phyloP scores from a whole-genome alignment of 2,113 vertebrate species.

The Electrona antarctica region DNA sequence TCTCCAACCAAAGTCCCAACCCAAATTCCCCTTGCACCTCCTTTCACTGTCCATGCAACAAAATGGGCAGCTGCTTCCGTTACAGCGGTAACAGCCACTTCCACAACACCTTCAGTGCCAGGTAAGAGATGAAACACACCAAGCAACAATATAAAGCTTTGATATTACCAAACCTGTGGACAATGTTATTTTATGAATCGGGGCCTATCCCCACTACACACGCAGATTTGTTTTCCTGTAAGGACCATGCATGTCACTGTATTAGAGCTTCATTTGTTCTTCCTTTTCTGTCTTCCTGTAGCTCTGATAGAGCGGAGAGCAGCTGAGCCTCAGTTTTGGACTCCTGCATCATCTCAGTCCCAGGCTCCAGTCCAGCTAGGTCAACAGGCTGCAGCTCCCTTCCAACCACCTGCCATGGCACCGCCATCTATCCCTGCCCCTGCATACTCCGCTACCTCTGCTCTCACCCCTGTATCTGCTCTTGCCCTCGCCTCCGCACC shows the following conservation, averaged over 20 bases:
- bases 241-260: too few relatives aligned
- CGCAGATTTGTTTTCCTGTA: not conserved
- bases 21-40: conserved; percentile 49
- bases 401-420: conserved; percentile 46
- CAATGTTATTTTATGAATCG: too few relatives aligned
- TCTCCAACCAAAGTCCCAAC: conserved; percentile 44
- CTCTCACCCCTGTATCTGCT: not conserved
- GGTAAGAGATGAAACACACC: conserved; percentile 71
- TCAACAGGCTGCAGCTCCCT: conserved; percentile 59
- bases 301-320: conserved; percentile 62
- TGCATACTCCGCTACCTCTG: not conserved
- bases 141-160: not conserved
- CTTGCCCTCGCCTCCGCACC: conserved; percentile 17
- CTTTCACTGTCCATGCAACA: conserved; percentile 45
- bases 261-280: not conserved
- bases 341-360: conserved; percentile 46
- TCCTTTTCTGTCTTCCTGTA: conserved; percentile 15
- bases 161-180: not conserved
- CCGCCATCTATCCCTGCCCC: conserved; percentile 6
- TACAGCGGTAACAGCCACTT: conserved; percentile 76
- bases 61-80: conserved; percentile 62
- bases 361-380: conserved; percentile 62
- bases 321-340: conserved; percentile 64
- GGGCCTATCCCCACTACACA: not conserved
- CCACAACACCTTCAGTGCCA: conserved; percentile 83